These are phyloP conservation scores for Stictocephala bisonia DNA, from an alignment of 2,888 invertebrate genomes.

Conservation along the genomic window DNA sequence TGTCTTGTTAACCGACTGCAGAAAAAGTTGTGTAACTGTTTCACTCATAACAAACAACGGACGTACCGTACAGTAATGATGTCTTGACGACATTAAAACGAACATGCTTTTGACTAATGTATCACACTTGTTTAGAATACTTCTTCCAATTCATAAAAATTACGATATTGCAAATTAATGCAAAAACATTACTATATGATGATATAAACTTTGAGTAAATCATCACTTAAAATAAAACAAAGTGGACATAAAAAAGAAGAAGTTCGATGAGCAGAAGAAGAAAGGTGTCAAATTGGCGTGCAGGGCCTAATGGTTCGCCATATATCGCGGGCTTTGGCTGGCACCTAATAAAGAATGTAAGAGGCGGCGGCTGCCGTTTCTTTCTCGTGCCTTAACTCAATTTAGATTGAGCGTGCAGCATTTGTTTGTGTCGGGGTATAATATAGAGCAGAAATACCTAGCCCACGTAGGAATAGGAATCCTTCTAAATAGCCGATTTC, in stretches of 20 bases:
- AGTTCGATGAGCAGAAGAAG: constrained; percentile 7
- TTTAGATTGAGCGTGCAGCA: constrained; percentile 48
- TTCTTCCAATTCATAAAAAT: too few relatives aligned
- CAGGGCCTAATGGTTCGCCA: constrained; percentile 30
- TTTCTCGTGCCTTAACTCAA: constrained; percentile 49
- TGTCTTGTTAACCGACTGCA: too few relatives aligned
- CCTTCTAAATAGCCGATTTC: constrained; percentile 48
- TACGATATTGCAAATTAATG: too few relatives aligned
- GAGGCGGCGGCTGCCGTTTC: constrained; percentile 34
- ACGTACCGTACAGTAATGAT: too few relatives aligned
- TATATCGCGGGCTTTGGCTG: constrained; percentile 41
- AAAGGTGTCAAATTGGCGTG: constrained; percentile 40
- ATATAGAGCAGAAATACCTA: constrained; percentile 46
- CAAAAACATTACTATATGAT: too few relatives aligned
- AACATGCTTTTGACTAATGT: too few relatives aligned
- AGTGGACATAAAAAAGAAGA: neutral
- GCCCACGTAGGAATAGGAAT: constrained; percentile 43
- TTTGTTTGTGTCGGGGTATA: constrained; percentile 48
- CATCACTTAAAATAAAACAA: neutral
- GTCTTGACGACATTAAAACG: too few relatives aligned
- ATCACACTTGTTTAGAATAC: too few relatives aligned
- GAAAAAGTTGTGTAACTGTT: too few relatives aligned
- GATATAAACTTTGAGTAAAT: too few relatives aligned
- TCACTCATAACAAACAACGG: too few relatives aligned
- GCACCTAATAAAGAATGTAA: constrained; percentile 47